Base-by-base conservation (phyloP, 2,888 invertebrate species). In the Ligdia adustata region DNA sequence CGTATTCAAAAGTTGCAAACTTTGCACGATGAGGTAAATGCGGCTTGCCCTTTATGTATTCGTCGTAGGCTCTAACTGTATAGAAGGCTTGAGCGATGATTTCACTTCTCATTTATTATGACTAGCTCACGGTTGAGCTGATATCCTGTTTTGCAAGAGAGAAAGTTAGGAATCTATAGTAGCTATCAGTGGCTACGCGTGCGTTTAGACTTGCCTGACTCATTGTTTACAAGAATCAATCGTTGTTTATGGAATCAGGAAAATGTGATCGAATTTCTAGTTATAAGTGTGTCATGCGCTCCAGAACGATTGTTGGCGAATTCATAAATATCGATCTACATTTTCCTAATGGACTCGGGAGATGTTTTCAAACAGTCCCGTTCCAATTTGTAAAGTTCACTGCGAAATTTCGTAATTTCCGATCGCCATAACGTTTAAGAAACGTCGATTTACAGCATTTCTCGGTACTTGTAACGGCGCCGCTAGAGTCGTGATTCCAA, bases 151-250 rank as follows among this genome's bases (percentile, higher is more conserved):
- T 60, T 48, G 62, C 52, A 54, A 43, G 39, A 51, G 78, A 69
- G 76, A 77, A 79, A 80, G 76, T 74, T 61, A 64, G 63, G 66
- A 62, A 69, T 66, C 59, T 47, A 68, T 64, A 37, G 38, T 44
- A 53, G n/a, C n/a, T n/a, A n/a, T 34, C 45, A 49, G 41, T 48
- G 51, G 47, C 41, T 40, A 16, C 13, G 28, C 20, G 32, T 33
- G 48, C 22, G 32, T 52, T 55, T 65, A 62, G 60, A 58, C 58
- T 41, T 40, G 49, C 47, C 55, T 69, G 70, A 70, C 49, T 69
- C 68, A 72, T 69, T 71, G 69, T 71, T 69, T 66, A 56, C 44
- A 42, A 40, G 44, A 46, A 46, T 22, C 33, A 43, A 43, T 27
- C 20, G 2, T 12, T 37, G 37, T 43, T 48, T 48, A 42, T 20